A percentile compares a stretch with the other conserved stretches of the same genome.
These are phyloP conservation scores for Aleiodes testaceus DNA, from an alignment of 2,888 invertebrate genomes.

Conservation along the genomic window DNA sequence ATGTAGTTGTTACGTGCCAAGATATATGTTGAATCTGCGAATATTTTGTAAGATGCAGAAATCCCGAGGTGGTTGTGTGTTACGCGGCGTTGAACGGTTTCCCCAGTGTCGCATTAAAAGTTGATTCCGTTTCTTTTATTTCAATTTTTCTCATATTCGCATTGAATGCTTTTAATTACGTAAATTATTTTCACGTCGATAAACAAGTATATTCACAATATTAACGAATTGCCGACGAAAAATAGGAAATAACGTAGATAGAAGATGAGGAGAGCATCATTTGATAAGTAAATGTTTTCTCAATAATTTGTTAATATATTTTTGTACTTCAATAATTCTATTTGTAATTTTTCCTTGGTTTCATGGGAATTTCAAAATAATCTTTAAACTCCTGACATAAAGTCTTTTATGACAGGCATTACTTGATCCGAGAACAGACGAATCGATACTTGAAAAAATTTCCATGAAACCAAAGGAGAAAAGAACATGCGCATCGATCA, in stretches of 20 bases:
- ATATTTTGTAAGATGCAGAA: constrained; percentile 65
- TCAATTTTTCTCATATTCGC: neutral
- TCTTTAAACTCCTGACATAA: too few relatives aligned
- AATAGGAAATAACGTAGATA: constrained; percentile 26
- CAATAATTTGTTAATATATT: neutral
- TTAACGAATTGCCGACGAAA: constrained; percentile 13
- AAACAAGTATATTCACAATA: neutral
- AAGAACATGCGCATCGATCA: constrained; percentile 2
- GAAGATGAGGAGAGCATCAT: constrained; percentile 63
- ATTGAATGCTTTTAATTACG: neutral
- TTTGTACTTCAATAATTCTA: neutral
- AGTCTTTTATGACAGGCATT: too few relatives aligned
- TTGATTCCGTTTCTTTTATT: neutral
- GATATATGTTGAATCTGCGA: constrained; percentile 51
- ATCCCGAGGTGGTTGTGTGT: constrained; percentile 51
- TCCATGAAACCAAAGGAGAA: neutral
- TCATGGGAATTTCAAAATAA: too few relatives aligned
- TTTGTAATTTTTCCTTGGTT: constrained; percentile 3
- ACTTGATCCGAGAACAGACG: neutral
- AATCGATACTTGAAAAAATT: neutral
- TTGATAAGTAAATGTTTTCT: constrained; percentile 60
- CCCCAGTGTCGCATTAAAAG: constrained; percentile 20
- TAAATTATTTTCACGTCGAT: constrained; percentile 2
- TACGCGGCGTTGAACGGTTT: constrained; percentile 42
- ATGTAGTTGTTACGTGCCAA: constrained; percentile 37